Evolutionary conservation across 1,140 invertebrate genomes (phyloP).

Genomic region (Drosophila neocordata): DNA sequence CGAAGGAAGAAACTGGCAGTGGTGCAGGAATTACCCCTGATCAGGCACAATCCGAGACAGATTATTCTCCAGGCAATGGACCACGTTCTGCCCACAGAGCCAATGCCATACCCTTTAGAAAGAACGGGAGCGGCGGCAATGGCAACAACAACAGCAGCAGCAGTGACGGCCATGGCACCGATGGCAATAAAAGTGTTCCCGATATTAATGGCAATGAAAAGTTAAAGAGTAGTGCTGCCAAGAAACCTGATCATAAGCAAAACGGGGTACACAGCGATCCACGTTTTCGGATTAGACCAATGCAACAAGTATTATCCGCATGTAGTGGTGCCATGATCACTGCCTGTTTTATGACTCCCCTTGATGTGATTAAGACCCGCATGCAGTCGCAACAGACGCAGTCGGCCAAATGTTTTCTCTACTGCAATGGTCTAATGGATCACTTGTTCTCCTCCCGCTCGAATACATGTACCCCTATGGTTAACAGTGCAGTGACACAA

Average conservation of each 20-base stretch:
- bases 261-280: conserved; percentile 85
- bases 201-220: neutral
- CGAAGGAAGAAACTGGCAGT: conserved; percentile 20
- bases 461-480: conserved; percentile 57
- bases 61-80: conserved; percentile 3
- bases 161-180: neutral
- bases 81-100: neutral
- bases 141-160: neutral
- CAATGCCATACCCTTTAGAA: neutral
- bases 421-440: conserved; percentile 99
- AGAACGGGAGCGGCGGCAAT: neutral
- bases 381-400: conserved; percentile 94
- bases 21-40: neutral
- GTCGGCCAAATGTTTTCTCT: conserved; percentile 96
- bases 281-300: conserved; percentile 89
- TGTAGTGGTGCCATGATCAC: conserved; percentile 95
- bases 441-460: conserved; percentile 93
- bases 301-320: conserved; percentile 95
- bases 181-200: neutral
- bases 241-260: neutral
- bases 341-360: conserved; percentile 95
- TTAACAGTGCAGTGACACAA: conserved; percentile 86
- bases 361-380: conserved; percentile 99
- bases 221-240: neutral
- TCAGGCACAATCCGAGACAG: neutral